These are phyloP conservation scores for Amniataba percoides DNA, from an alignment of 2,797 vertebrate species.

Conservation along the genomic window DNA sequence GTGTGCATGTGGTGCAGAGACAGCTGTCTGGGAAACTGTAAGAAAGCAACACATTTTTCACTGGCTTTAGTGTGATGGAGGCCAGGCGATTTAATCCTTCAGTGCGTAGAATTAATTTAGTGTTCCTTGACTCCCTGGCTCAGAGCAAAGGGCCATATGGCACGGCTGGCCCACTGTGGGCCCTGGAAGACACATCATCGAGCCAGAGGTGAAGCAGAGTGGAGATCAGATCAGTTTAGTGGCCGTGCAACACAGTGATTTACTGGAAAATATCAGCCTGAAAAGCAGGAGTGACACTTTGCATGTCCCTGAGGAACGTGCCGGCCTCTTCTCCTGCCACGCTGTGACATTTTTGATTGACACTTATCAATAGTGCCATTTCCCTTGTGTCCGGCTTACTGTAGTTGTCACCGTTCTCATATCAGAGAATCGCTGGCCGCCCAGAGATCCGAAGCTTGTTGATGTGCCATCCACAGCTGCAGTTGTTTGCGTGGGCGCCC, in stretches of 20 bases:
- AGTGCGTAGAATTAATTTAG: constrained; percentile 73
- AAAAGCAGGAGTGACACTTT: constrained; percentile 39
- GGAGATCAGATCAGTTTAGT: constrained; percentile 13
- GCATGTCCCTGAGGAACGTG: constrained; percentile 7
- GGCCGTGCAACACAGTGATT: constrained; percentile 11
- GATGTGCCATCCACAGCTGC: constrained; percentile 15
- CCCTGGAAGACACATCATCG: constrained; percentile 43
- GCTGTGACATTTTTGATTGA: constrained; percentile 54
- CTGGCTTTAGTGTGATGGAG: constrained; percentile 63
- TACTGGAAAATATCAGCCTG: constrained; percentile 18
- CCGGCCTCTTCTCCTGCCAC: constrained; percentile 19
- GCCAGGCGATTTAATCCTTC: constrained; percentile 73
- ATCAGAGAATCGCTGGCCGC: background rate
- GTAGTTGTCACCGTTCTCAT: constrained; percentile 29
- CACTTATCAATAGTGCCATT: constrained; percentile 34
- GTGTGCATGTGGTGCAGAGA: constrained; percentile 30
- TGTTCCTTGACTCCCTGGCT: constrained; percentile 75
- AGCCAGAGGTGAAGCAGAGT: constrained; percentile 44
- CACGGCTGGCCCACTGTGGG: constrained; percentile 36
- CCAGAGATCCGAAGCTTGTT: constrained; percentile 9
- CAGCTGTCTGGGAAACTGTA: constrained; percentile 50
- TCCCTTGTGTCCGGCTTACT: constrained; percentile 22
- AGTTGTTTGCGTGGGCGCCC: constrained; percentile 5
- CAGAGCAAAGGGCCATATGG: constrained; percentile 68
- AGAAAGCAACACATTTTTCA: constrained; percentile 60